Conservation (phyloP, 2,113 vertebrate species). For the Paramormyrops kingsleyae region DNA sequence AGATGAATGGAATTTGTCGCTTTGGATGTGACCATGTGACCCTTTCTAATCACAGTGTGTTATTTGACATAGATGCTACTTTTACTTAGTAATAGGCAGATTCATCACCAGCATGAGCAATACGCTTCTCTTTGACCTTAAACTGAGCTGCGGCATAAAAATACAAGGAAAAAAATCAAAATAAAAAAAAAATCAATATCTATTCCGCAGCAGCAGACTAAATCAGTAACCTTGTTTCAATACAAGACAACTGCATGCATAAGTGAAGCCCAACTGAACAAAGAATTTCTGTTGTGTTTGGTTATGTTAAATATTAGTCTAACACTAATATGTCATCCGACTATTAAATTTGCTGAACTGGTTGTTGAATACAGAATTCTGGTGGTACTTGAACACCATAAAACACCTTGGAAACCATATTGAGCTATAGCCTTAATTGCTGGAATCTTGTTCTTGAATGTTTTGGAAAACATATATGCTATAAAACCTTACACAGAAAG, state of each 20-base stretch:
- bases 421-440: not conserved
- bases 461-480: not conserved
- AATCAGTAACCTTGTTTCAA: not conserved
- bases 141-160: not conserved
- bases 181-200: constrained; percentile 3
- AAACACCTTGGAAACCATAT: not conserved
- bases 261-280: not conserved
- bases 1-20: not conserved
- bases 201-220: not conserved
- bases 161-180: not conserved
- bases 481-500: not conserved
- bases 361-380: not conserved
- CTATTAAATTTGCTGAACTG: not conserved
- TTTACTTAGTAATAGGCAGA: not conserved
- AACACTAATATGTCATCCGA: not conserved
- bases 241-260: not conserved
- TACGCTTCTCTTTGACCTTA: not conserved
- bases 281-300: not conserved
- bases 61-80: not conserved
- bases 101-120: not conserved
- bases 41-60: not conserved
- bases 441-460: not conserved
- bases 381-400: not conserved
- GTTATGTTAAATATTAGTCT: not conserved
- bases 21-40: not conserved